Percentiles rank a stretch among this genome's conserved stretches.
phyloP scores from a whole-genome alignment of 1,140 invertebrate species.

The Psilanteris sp. region DNA sequence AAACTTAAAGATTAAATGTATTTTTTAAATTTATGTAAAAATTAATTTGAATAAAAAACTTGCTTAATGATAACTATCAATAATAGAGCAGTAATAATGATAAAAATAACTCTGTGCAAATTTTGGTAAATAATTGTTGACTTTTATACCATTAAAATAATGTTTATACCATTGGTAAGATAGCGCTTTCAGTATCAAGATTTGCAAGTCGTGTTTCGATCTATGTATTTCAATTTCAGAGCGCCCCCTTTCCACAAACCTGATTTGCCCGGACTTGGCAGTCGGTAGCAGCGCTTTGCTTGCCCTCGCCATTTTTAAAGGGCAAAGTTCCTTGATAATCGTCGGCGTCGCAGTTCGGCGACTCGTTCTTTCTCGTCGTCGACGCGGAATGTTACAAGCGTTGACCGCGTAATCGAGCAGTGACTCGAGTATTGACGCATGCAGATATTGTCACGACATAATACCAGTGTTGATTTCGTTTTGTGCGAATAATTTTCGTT shows the following conservation, averaged over 20 bases:
- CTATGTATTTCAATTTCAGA: too few relatives aligned
- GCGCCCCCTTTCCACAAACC: constrained; percentile 5
- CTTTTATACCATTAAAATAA: too few relatives aligned
- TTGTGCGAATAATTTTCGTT: neutral
- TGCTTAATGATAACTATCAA: too few relatives aligned
- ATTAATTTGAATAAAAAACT: too few relatives aligned
- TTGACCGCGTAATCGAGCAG: neutral
- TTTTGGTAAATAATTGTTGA: too few relatives aligned
- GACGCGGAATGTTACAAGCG: neutral
- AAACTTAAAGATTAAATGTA: too few relatives aligned
- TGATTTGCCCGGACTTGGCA: constrained; percentile 3
- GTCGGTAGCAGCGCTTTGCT: constrained; percentile 21
- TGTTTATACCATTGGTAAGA: too few relatives aligned
- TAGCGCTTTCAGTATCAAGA: too few relatives aligned
- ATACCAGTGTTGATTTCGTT: constrained; percentile 1
- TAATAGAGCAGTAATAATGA: too few relatives aligned
- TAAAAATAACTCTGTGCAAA: too few relatives aligned
- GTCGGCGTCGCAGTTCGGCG: constrained; percentile 19
- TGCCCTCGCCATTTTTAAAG: constrained; percentile 52
- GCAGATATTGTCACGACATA: constrained; percentile 5
- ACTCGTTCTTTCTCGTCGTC: neutral
- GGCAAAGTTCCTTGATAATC: constrained; percentile 28
- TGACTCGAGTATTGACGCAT: constrained; percentile 16
- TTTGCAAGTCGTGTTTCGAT: too few relatives aligned
- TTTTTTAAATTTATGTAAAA: too few relatives aligned